Base-by-base conservation (phyloP, 2,113 vertebrate genomes). In the Megaleporinus macrocephalus region DNA sequence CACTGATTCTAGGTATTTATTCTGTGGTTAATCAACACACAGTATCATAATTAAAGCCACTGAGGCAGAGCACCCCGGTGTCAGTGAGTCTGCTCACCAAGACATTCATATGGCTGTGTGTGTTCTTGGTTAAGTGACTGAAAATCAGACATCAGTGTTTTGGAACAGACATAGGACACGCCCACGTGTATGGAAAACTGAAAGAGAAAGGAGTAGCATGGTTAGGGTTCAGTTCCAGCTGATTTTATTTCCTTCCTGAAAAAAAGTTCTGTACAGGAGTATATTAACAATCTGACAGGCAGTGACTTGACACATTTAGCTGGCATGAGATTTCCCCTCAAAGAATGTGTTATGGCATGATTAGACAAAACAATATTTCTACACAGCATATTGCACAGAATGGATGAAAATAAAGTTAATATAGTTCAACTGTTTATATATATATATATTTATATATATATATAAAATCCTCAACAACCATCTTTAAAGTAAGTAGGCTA, bases 221-320 rank as follows among this genome's bases (percentile, higher is more conserved):
- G 76, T 88, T 94, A 95, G 95, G 95, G 95, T 96, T 99, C 97
- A 99, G 97, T 98, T 99, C 98, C 98, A 99, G 98, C 98, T 99
- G 97, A 99, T 97, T 98, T 99, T 98, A 94, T 94, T 99, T 97
- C 97, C 97, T 98, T 97, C 95, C 95, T 96, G 94, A 96, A 97
- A 95, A 93, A 27, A 81, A 55, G 95, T 96, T 99, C 97, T 99
- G 97, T 99, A 99, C 98, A 99, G 95, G 97, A 97, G 96, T 94
- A 96, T 98, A 98, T 97, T 95, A 96, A 98, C 97, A 98, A 97
- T 98, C 97, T 98, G 97, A 98, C 97, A 98, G 97, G 97, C 97
- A 99, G 97, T 98, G 97, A 97, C 96, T 96, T 94, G 96, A 97
- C 97, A 97, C 95, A 93, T 95, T 95, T 96, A 97, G 97, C 97